Base-by-base conservation (phyloP, 2,888 invertebrate species). In the Malthinus flaveolus region DNA sequence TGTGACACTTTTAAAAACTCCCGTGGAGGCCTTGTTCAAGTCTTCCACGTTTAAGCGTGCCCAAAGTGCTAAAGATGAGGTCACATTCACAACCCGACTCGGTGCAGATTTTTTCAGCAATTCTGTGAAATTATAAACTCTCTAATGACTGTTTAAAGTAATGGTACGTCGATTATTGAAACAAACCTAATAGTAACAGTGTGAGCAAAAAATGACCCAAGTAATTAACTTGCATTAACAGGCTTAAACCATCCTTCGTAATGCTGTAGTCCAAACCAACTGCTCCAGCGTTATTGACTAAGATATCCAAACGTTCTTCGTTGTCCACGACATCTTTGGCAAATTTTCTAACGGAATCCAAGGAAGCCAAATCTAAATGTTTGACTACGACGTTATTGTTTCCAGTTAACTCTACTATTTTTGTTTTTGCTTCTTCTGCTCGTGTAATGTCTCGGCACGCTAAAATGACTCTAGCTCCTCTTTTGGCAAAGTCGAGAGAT, bases 191-290 rank as follows among this genome's bases (percentile, higher is more conserved):
- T 1, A 91, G 74, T 0, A 91, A 80, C 61, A 87, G 79, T 0
- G 89, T 90, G 54, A 91, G 76, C 23, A 91, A 75, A 71, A 90
- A 91, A 3, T 86, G 87, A 7, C 88, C 89, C 69, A 88, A 86
- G 70, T 90, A 84, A 68, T 91, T 90, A 23, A 87, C 82, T 66
- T 88, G 88, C 81, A 88, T 84, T 45, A 84, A 85, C 9, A 80
- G 74, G 39, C 89, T 83, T 39, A 89, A 79, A 0, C 87, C 88
- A 64, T 90, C 88, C 57, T 82, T 81, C 0, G 88, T 87, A 56
- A 77, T 75, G 50, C 78, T 78, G 49, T 81, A 77, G 0, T 77
- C 76, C 9, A 80, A 74, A 1, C 81, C 81, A 7, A 79, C 81
- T 0, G 82, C 80, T 0, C 86, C 86, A 0, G 88, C 87, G 68